Evolutionary conservation across 2,113 vertebrate species (phyloP).

Genomic region (Actenoides hombroni): DNA sequence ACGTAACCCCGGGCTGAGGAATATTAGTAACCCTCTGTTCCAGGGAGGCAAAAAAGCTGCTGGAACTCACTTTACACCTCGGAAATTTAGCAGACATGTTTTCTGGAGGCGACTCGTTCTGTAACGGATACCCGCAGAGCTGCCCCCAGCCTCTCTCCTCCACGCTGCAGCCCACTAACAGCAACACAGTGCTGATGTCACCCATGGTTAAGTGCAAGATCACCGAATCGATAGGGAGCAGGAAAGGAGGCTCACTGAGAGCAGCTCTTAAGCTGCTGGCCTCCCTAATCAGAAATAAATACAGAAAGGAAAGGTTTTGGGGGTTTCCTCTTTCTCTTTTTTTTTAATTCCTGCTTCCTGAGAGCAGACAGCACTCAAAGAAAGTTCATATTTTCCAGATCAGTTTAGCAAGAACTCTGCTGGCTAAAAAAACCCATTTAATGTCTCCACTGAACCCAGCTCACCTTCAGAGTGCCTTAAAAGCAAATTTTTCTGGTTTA

Average conservation of each 20-base stretch:
- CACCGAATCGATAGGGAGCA: constrained; percentile 1
- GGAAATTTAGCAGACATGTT: neutral
- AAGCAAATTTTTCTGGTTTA: neutral
- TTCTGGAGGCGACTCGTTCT: neutral
- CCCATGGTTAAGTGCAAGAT: constrained; percentile 31
- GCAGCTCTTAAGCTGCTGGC: neutral
- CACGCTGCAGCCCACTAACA: neutral
- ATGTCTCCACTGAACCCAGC: neutral
- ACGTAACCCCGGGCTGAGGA: neutral
- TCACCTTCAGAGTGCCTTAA: neutral
- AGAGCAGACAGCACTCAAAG: neutral
- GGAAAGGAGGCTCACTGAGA: neutral
- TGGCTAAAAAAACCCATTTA: neutral
- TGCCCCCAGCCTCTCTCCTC: constrained; percentile 36
- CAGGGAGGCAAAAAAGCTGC: neutral
- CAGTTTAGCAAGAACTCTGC: neutral
- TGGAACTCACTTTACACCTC: neutral
- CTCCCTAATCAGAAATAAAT: neutral
- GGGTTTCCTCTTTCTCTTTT: neutral
- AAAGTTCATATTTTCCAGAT: neutral
- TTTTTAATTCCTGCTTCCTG: neutral
- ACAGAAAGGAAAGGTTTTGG: neutral
- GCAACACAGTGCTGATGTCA: constrained; percentile 39
- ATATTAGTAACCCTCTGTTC: neutral
- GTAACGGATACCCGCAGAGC: neutral